phyloP scores from a whole-genome alignment of 1,140 invertebrate genomes.

The Popillia japonica region DNA sequence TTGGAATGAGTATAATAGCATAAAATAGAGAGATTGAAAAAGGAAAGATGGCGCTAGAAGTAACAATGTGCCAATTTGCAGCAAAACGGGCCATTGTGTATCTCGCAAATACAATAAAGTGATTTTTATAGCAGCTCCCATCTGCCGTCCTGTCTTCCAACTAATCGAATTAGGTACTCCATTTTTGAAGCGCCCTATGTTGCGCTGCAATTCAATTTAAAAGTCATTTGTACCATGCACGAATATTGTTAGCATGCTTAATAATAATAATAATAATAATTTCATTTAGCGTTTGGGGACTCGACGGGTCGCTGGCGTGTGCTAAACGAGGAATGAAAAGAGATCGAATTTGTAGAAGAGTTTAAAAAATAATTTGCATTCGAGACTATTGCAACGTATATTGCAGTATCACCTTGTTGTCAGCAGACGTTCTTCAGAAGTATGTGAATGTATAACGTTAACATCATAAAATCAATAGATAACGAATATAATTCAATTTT shows the following conservation, averaged over 20 bases:
- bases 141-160: conserved; percentile 58
- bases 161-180: conserved; percentile 59
- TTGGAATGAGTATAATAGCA: not conserved
- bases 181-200: conserved; percentile 57
- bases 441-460: no score
- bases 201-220: conserved; percentile 58
- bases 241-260: conserved; percentile 59
- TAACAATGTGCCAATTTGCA: conserved; percentile 58
- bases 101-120: conserved; percentile 56
- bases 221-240: conserved; percentile 59
- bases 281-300: conserved; percentile 49
- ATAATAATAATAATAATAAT: conserved; percentile 58
- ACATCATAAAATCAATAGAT: no score
- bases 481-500: no score
- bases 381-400: no score
- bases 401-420: no score
- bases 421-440: no score
- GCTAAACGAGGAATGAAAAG: not conserved
- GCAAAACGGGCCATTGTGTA: conserved; percentile 57
- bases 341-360: not conserved
- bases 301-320: not conserved
- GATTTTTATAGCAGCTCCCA: conserved; percentile 56
- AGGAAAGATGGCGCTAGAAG: conserved; percentile 49
- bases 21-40: conserved; percentile 51
- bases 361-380: not conserved